Evolutionary conservation across 2,797 vertebrate species (phyloP).

Genomic region (Melanotaenia boesemani): DNA sequence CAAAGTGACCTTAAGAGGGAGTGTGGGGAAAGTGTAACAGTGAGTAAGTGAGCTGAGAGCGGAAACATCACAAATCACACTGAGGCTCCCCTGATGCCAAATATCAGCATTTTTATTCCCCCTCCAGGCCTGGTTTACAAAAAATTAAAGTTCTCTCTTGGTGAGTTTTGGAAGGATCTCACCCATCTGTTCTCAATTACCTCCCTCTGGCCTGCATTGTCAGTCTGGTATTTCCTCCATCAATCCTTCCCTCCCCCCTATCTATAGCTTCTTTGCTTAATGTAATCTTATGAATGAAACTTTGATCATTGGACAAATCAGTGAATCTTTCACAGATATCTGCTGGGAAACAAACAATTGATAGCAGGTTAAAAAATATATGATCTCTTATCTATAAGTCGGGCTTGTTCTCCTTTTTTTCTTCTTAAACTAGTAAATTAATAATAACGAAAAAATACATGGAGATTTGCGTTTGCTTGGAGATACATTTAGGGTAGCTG

Average conservation of each 20-base stretch:
- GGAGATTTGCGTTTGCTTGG: background rate
- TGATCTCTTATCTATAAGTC: background rate
- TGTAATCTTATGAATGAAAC: conserved; percentile 46
- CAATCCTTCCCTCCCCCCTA: conserved; percentile 49
- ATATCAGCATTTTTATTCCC: conserved; percentile 61
- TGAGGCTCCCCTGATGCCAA: conserved; percentile 51
- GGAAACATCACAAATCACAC: conserved; percentile 66
- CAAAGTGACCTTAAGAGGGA: conserved; percentile 56
- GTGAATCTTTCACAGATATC: conserved; percentile 25
- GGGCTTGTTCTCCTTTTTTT: background rate
- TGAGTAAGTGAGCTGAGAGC: conserved; percentile 46
- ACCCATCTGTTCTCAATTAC: conserved; percentile 87
- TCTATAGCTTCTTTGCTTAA: conserved; percentile 48
- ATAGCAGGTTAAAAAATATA: background rate
- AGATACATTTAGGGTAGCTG: background rate
- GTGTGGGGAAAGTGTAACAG: conserved; percentile 31
- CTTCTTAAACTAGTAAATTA: background rate
- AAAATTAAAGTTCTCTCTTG: conserved; percentile 34
- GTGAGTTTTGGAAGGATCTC: conserved; percentile 68
- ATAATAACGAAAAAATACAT: background rate
- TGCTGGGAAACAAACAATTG: conserved; percentile 23
- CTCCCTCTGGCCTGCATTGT: conserved; percentile 82
- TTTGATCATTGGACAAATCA: conserved; percentile 20
- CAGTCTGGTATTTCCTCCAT: conserved; percentile 86
- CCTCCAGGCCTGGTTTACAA: conserved; percentile 43